Conservation (phyloP, 2,797 vertebrate species). For the Antennarius maculatus region DNA sequence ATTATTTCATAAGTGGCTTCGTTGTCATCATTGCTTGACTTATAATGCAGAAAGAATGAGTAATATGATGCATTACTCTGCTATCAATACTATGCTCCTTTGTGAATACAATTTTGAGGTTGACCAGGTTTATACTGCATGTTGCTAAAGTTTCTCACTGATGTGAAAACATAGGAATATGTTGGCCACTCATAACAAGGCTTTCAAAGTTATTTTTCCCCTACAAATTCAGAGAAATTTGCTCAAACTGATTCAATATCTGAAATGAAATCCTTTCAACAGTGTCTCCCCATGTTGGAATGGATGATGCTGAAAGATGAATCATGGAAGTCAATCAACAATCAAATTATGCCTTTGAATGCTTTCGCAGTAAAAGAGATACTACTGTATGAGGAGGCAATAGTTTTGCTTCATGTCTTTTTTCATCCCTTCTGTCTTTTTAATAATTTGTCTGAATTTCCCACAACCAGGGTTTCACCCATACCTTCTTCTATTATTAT, state of each 20-base stretch:
- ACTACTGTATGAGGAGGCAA: slow-evolving; percentile 27
- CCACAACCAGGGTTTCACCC: not conserved
- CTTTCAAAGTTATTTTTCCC: slow-evolving; percentile 21
- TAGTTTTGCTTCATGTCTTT: slow-evolving; percentile 21
- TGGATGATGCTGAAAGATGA: slow-evolving; percentile 33
- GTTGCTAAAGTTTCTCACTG: slow-evolving; percentile 6
- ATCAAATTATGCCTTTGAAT: slow-evolving; percentile 49
- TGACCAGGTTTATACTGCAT: slow-evolving; percentile 9
- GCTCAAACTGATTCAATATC: slow-evolving; percentile 39
- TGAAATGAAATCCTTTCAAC: slow-evolving; percentile 53
- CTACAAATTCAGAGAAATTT: slow-evolving; percentile 23
- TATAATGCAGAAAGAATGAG: slow-evolving; percentile 4
- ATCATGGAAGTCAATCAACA: slow-evolving; percentile 41
- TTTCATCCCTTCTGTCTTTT: slow-evolving; percentile 9
- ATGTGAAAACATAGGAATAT: slow-evolving; percentile 18
- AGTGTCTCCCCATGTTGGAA: slow-evolving; percentile 24
- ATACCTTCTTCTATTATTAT: not conserved
- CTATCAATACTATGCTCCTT: not conserved
- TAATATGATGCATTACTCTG: not conserved
- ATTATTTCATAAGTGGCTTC: no score
- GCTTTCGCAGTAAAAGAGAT: slow-evolving; percentile 24
- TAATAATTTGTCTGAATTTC: slow-evolving; percentile 14
- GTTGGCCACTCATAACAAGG: not conserved
- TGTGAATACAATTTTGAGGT: not conserved
- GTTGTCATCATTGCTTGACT: not conserved